Evolutionary conservation across 2,113 vertebrate genomes (phyloP).

Genomic region (human (Homo sapiens)): DNA sequence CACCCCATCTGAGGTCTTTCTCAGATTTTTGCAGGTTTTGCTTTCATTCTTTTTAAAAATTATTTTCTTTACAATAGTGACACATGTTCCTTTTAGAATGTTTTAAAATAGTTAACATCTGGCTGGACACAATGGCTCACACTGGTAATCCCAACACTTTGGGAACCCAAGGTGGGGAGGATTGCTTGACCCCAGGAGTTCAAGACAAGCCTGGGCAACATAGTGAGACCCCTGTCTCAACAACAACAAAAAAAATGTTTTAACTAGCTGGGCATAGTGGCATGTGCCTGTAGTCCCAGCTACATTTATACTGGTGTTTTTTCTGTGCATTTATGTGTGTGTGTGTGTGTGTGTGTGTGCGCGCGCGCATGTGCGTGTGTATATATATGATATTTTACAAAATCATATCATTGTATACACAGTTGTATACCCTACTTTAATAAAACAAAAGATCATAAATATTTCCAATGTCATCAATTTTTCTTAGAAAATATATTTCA

Average conservation of each 20-base stretch:
- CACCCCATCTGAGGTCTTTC: not conserved
- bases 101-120: not conserved
- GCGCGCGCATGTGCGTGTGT: too few species aligned
- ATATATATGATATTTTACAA: not conserved
- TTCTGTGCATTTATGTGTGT: not conserved
- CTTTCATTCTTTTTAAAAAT: not conserved
- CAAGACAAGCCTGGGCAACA: too few species aligned
- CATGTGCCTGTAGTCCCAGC: too few species aligned
- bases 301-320: not conserved
- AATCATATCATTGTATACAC: not conserved
- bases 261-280: too few species aligned
- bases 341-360: accelerated
- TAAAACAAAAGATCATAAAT: not conserved
- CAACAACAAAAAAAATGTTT: too few species aligned
- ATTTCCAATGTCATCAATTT: not conserved
- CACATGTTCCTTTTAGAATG: not conserved
- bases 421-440: not conserved
- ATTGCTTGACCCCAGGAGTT: too few species aligned
- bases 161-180: too few species aligned
- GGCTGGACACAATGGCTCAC: not conserved
- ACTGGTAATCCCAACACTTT: too few species aligned
- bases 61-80: not conserved
- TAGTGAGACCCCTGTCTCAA: too few species aligned
- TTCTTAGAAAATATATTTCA: not conserved
- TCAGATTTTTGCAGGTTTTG: not conserved